Conservation (phyloP, 64 coral and sea anemone genomes). For the Pocillopora damicornis region DNA sequence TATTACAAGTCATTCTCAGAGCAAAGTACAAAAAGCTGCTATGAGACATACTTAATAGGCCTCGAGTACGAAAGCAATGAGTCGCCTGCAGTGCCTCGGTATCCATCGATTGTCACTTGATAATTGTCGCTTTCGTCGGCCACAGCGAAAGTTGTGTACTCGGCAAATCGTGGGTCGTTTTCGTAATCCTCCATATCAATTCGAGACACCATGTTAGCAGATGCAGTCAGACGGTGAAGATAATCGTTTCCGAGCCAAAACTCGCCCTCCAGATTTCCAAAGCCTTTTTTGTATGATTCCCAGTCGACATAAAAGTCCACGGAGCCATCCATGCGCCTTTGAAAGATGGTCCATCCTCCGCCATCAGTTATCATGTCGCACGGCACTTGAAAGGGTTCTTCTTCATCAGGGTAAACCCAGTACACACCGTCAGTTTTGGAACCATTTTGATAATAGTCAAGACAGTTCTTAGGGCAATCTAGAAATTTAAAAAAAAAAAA, state of each 20-base stretch:
- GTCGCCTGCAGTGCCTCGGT: constrained; percentile 30
- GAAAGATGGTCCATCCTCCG: constrained; percentile 40
- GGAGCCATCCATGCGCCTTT: constrained; percentile 40
- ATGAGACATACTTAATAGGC: constrained; percentile 1
- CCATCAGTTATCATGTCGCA: constrained; percentile 42
- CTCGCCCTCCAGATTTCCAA: constrained; percentile 28
- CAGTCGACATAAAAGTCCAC: constrained; percentile 21
- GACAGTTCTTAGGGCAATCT: not conserved
- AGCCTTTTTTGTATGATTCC: constrained; percentile 24
- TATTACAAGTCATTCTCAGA: not conserved
- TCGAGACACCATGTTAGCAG: not conserved
- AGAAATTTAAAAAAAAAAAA: too few relatives aligned
- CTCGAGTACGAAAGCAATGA: not conserved
- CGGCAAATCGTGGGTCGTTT: constrained; percentile 32
- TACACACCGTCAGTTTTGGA: constrained; percentile 4
- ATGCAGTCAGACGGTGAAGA: constrained; percentile 19
- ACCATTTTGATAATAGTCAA: not conserved
- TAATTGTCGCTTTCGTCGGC: constrained; percentile 36
- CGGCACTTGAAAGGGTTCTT: constrained; percentile 27
- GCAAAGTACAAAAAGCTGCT: not conserved
- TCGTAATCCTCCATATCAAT: constrained; percentile 58
- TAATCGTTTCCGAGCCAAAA: constrained; percentile 19
- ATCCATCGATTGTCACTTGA: constrained; percentile 26
- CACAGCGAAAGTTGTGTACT: constrained; percentile 44
- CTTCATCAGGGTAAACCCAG: not conserved